These are phyloP conservation scores for Myotis findleyi DNA, from an alignment of 2,797 vertebrate species.

Conservation along the genomic window DNA sequence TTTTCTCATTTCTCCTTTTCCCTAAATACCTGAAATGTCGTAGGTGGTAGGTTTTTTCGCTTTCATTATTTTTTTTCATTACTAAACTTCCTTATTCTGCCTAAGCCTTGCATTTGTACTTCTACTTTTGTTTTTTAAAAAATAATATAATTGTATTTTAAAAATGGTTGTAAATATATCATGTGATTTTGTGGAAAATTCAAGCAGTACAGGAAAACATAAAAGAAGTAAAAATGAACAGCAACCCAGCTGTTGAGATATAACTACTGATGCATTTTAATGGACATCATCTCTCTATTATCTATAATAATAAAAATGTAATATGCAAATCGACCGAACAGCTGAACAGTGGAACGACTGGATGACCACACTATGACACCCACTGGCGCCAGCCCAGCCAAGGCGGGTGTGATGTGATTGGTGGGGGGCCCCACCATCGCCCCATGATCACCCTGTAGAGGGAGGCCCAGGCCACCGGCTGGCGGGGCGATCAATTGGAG, in stretches of 20 bases:
- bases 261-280: not conserved
- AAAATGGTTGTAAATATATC: not conserved
- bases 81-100: slow-evolving; percentile 5
- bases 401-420: no score
- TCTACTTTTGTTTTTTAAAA: not conserved
- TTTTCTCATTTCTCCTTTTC: slow-evolving; percentile 25
- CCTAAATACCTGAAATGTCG: not conserved
- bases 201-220: not conserved
- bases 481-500: no score
- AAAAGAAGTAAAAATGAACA: slow-evolving; percentile 34
- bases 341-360: no score
- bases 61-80: not conserved
- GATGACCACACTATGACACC: no score
- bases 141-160: not conserved
- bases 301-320: no score
- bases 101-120: not conserved
- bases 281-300: no score
- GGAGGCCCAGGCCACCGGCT: no score
- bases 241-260: not conserved
- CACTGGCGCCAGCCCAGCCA: no score
- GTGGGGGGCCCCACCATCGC: no score
- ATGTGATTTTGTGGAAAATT: slow-evolving; percentile 27
- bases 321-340: no score
- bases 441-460: no score
- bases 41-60: not conserved